Evolutionary conservation across 2,888 invertebrate genomes (phyloP), one percentile per base, ranked within the genome.

Genomic region (Pristionchus exspectatus): DNA sequence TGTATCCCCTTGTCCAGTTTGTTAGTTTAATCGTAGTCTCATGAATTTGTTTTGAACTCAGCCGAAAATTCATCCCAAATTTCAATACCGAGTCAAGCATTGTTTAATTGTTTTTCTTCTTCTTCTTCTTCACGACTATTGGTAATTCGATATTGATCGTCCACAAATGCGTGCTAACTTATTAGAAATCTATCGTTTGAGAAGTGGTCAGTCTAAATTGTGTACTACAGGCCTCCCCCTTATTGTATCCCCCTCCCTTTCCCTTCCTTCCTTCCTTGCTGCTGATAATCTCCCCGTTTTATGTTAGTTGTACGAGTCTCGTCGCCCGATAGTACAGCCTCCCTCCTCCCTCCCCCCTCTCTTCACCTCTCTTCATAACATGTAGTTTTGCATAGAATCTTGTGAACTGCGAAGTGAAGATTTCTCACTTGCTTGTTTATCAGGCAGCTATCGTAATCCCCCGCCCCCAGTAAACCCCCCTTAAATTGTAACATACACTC

Each of bases 301-400:
- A 77, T 44, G 38, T 24, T 77, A 77, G 77, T 77, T 77, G 77
- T 77, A 77, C 77, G 77, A 77, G 77, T 77, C 44, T n/a, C 44
- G 50, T 44, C 5, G 77, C 16, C 77, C 33, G 33, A 72, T 72
- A 33, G 72, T 77, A 21, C 77, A 21, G 44, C 44, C 77, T n/a
- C 5, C 24, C 50, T 38, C 44, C 50, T 5, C 18, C 59, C 24
- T 21, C 59, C 59, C 59, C 59, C 18, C 59, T 5, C 59, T 24
- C 59, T 59, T 59, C 59, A 0, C 59, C 59, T 59, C 59, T 59
- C 50, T 77, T 77, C 77, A 77, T 77, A 77, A 44, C 77, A 77
- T 77, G 77, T 77, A 77, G 77, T 77, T 77, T 77, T 77, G 77
- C 77, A 77, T 44, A 44, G 77, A 77, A 44, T 77, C 77, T 77